Conservation (phyloP, 1,140 invertebrate genomes). For the Drosophila punjabiensis region DNA sequence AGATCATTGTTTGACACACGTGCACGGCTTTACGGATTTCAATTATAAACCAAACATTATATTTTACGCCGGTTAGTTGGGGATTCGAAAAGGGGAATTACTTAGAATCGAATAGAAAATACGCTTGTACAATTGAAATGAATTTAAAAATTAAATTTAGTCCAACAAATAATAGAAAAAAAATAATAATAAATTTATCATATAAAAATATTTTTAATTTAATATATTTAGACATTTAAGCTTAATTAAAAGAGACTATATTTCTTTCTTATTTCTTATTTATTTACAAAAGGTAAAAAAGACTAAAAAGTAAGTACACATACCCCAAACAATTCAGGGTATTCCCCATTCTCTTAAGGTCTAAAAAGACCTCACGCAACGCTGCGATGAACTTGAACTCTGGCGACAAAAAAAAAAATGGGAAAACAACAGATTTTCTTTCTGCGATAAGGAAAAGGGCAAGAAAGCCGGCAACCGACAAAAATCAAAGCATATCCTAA, state of each 20-base stretch:
- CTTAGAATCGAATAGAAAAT: background rate
- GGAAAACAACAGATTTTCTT: slow-evolving; percentile 27
- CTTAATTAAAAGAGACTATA: no score
- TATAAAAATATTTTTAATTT: background rate
- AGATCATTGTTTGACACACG: slow-evolving; percentile 49
- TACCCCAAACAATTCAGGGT: background rate
- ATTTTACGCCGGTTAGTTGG: background rate
- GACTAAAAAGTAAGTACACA: background rate
- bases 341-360: background rate
- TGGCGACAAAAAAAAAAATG: slow-evolving; percentile 1
- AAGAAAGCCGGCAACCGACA: slow-evolving; percentile 17
- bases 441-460: slow-evolving; percentile 35
- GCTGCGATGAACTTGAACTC: slow-evolving; percentile 64
- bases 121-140: background rate
- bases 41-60: slow-evolving; percentile 34
- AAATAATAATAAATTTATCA: background rate
- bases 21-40: slow-evolving; percentile 38
- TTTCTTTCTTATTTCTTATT: background rate
- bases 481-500: slow-evolving; percentile 70
- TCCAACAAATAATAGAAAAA: background rate
- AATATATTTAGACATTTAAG: no score
- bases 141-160: background rate
- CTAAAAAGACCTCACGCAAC: slow-evolving; percentile 46
- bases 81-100: background rate
- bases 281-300: background rate